Percentiles rank a stretch among this genome's conserved stretches.
Conservation (phyloP, 2,888 invertebrate genomes). For the Aethes cnicana region DNA sequence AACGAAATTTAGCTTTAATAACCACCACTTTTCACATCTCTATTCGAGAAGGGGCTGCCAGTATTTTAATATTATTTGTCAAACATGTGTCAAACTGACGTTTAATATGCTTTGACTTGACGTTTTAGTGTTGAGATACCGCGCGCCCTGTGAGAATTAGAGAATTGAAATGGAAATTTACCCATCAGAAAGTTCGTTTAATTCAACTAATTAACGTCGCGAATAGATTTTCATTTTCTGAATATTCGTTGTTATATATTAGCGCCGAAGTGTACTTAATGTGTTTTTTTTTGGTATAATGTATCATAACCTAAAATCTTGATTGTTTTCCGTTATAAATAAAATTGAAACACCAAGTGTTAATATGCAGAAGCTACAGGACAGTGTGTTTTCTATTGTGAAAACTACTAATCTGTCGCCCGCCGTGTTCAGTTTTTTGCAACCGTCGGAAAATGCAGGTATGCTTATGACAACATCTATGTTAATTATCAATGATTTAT, state of each 20-base stretch:
- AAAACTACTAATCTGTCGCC: conserved; percentile 73
- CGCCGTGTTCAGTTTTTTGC: conserved; percentile 74
- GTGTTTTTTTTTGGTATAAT: conserved; percentile 32
- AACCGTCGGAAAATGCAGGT: conserved; percentile 71
- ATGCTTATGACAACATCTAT: conserved; percentile 43
- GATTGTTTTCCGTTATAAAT: conserved; percentile 42
- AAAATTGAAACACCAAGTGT: no score
- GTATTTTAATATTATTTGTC: background rate
- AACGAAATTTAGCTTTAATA: no score
- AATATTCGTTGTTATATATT: conserved; percentile 1
- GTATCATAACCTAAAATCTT: conserved; percentile 54
- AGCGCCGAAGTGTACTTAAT: conserved; percentile 1
- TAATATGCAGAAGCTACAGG: conserved; percentile 73
- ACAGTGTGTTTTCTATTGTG: conserved; percentile 71
- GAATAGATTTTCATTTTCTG: conserved; percentile 1
- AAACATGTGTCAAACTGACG: background rate
- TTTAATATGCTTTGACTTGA: no score
- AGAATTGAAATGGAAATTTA: conserved; percentile 21
- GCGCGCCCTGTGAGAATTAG: conserved; percentile 8
- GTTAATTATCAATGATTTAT: no score
- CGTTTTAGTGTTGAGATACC: conserved; percentile 19
- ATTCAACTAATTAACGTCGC: conserved; percentile 1
- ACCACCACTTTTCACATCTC: no score
- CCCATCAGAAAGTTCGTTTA: conserved; percentile 9
- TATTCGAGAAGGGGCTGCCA: no score